Conservation (phyloP, 1,140 invertebrate genomes). For the Calephelis virginiensis region DNA sequence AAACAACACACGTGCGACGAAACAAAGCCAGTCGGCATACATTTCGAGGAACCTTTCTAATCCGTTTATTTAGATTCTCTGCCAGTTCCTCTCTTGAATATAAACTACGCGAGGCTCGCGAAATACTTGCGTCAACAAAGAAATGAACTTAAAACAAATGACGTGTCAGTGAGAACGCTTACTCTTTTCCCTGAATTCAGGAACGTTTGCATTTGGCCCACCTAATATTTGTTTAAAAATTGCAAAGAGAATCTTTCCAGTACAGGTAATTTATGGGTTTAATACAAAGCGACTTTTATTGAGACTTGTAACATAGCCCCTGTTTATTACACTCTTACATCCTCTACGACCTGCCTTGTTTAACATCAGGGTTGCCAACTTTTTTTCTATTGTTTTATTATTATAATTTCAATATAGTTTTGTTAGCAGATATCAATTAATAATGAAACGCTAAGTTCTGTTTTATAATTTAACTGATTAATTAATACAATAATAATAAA, state of each 20-base stretch:
- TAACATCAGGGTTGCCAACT: too few species aligned
- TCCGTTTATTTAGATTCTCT: slow-evolving; percentile 49
- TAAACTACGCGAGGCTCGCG: slow-evolving; percentile 29
- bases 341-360: too few species aligned
- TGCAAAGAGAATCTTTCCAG: neutral
- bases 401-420: too few species aligned
- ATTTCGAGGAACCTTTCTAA: slow-evolving; percentile 42
- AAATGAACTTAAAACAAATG: slow-evolving; percentile 24
- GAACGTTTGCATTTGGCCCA: neutral
- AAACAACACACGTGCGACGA: slow-evolving; percentile 37
- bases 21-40: slow-evolving; percentile 41
- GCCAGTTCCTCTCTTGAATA: slow-evolving; percentile 35
- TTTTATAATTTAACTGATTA: too few species aligned
- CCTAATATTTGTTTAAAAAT: neutral
- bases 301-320: too few species aligned
- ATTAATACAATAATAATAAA: too few species aligned
- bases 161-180: slow-evolving; percentile 20
- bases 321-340: too few species aligned
- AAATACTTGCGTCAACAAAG: slow-evolving; percentile 22
- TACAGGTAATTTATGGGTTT: neutral
- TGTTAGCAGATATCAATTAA: too few species aligned
- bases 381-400: too few species aligned
- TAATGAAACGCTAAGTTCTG: too few species aligned
- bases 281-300: too few species aligned
- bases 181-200: neutral